Conservation (phyloP, 37 sponge, comb jelly and placozoan genomes). For the Ianthella basta region DNA sequence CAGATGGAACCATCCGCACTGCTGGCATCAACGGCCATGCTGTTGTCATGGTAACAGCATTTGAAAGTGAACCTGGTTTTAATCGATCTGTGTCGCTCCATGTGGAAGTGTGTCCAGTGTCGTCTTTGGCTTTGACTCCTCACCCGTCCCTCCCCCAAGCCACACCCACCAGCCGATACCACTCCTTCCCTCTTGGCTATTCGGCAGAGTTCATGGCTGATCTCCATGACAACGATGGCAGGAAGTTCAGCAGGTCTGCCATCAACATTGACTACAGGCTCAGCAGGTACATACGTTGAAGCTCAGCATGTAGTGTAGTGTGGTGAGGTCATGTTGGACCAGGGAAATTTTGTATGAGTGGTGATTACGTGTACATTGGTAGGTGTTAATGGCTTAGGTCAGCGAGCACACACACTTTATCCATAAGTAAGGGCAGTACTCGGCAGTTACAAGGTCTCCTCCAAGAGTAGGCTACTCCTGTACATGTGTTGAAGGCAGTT, state of each 20-base stretch:
- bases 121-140: conserved; percentile 57
- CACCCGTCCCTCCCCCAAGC: conserved; percentile 62
- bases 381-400: too few species aligned
- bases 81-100: conserved; percentile 77
- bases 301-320: neutral
- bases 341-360: too few species aligned
- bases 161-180: conserved; percentile 59
- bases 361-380: too few species aligned
- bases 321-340: too few species aligned
- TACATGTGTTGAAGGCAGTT: too few species aligned
- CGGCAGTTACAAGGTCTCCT: too few species aligned
- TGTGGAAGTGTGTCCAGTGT: conserved; percentile 77
- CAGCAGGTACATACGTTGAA: conserved; percentile 31
- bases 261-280: conserved; percentile 54
- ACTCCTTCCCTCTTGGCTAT: conserved; percentile 89
- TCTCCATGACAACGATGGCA: conserved; percentile 77
- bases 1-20: conserved; percentile 52
- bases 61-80: conserved; percentile 56
- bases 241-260: conserved; percentile 62
- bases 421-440: too few species aligned
- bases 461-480: too few species aligned
- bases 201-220: conserved; percentile 61
- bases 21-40: conserved; percentile 72
- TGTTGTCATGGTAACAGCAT: conserved; percentile 79
- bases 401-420: too few species aligned